Evolutionary conservation across 2,888 invertebrate genomes (phyloP), one percentile per base, ranked within the genome.

Genomic region (Trachelus stipa): DNA sequence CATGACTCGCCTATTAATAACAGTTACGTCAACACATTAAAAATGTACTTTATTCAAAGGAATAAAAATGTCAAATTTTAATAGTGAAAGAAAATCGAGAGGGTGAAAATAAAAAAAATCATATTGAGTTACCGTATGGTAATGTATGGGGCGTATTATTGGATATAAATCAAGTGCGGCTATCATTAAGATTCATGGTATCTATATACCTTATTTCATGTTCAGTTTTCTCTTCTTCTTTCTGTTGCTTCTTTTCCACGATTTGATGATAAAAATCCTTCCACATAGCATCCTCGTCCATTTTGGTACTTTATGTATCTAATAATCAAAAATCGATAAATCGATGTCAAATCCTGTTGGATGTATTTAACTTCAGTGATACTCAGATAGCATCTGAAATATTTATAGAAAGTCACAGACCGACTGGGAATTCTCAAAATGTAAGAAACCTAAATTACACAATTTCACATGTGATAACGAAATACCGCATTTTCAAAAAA

Each of bases 221-320:
- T 81, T 94, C 94, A 81, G 93, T 93, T 82, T 94, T 94, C 76
- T 94, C 93, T 77, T 92, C 87, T 84, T 94, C 94, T 80, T 94
- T 93, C 84, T 94, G 94, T 80, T 95, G 90, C 87, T 94, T 95
- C 77, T 95, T 94, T 78, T 85, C 87, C 11, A 89, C 85, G 40
- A 91, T 87, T 82, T 90, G 90, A 11, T 90, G 86, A 87, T 95
- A 96, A 87, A 95, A 95, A 80, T 93, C 94, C 91, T 94, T 95
- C 95, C 96, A 96, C 96, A 96, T 96, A 15, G 93, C 92, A 88
- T 96, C 96, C 91, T 96, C 96, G 91, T 95, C 93, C 94, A 93
- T 90, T 81, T 83, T 85, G 31, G 69, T 30, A 35, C n/a, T n/a
- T 12, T 34, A 56, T 40, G 33, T 40, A 33, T n/a, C 56, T 9